Percentiles rank a stretch among this genome's conserved stretches.
phyloP scores from a whole-genome alignment of 2,888 invertebrate species.

The Callimorpha dominula region DNA sequence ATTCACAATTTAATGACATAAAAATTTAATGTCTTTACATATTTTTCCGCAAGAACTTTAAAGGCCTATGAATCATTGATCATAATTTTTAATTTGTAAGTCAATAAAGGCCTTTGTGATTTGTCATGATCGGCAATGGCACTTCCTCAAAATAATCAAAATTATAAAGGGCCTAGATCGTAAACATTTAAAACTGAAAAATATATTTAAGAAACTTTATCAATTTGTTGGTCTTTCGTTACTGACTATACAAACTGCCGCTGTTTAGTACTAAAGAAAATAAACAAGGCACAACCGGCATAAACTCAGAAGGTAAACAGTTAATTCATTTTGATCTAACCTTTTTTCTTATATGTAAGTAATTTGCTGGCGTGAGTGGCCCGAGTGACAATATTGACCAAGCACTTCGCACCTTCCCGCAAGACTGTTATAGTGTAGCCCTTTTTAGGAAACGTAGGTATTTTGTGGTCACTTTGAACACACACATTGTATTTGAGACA shows the following conservation, averaged over 20 bases:
- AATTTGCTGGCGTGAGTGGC: conserved; percentile 70
- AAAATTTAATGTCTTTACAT: not conserved
- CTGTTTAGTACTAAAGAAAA: conserved; percentile 38
- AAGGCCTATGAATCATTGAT: conserved; percentile 5
- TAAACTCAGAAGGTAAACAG: conserved; percentile 62
- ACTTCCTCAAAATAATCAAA: too few relatives aligned
- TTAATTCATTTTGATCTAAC: conserved; percentile 67
- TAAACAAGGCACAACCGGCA: conserved; percentile 54
- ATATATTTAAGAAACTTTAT: not conserved
- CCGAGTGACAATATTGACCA: conserved; percentile 71
- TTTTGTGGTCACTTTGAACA: conserved; percentile 62
- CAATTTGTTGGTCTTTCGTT: not conserved
- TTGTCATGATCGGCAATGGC: not conserved
- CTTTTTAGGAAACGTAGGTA: conserved; percentile 73
- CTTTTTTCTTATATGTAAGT: conserved; percentile 67
- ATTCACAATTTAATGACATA: conserved; percentile 7
- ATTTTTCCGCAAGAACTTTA: conserved; percentile 1
- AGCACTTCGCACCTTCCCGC: conserved; percentile 79
- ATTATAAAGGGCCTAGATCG: too few relatives aligned
- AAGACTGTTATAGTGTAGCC: conserved; percentile 67
- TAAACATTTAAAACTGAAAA: too few relatives aligned
- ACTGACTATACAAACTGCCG: conserved; percentile 14
- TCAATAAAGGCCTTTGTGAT: not conserved
- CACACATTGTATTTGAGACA: conserved; percentile 57
- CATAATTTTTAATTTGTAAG: not conserved